phyloP scores from a whole-genome alignment of 2,797 vertebrate genomes.

The Molossus molossus region DNA sequence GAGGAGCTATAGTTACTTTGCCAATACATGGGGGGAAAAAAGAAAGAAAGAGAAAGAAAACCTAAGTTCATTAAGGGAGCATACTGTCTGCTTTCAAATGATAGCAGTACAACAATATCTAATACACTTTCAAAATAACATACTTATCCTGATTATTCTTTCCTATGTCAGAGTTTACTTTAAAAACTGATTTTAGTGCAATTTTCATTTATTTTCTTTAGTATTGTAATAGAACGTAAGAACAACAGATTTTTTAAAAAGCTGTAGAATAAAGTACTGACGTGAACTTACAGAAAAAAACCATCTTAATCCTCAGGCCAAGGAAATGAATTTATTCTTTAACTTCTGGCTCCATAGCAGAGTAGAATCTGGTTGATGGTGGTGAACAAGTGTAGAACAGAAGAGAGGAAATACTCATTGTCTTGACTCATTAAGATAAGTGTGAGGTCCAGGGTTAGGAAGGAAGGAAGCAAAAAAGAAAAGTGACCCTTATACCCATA shows the following conservation, averaged over 20 bases:
- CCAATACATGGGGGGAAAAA: neutral
- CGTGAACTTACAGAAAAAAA: neutral
- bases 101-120: neutral
- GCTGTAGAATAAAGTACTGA: neutral
- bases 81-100: neutral
- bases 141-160: slow-evolving; percentile 34
- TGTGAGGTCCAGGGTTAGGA: neutral
- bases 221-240: slow-evolving; percentile 39
- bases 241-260: neutral
- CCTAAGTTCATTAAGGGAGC: neutral
- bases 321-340: slow-evolving; percentile 52
- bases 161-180: slow-evolving; percentile 3
- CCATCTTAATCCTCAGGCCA: neutral
- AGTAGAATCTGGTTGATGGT: slow-evolving; percentile 20
- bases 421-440: neutral
- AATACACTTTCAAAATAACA: neutral
- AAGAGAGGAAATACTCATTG: neutral
- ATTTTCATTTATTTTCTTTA: slow-evolving; percentile 23
- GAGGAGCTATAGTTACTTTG: neutral
- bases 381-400: neutral
- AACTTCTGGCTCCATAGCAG: neutral
- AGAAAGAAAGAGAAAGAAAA: neutral
- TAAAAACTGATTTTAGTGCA: neutral
- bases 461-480: neutral
- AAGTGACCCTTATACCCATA: neutral